phyloP scores from a whole-genome alignment of 2,113 vertebrate genomes.

The Monopterus albus region DNA sequence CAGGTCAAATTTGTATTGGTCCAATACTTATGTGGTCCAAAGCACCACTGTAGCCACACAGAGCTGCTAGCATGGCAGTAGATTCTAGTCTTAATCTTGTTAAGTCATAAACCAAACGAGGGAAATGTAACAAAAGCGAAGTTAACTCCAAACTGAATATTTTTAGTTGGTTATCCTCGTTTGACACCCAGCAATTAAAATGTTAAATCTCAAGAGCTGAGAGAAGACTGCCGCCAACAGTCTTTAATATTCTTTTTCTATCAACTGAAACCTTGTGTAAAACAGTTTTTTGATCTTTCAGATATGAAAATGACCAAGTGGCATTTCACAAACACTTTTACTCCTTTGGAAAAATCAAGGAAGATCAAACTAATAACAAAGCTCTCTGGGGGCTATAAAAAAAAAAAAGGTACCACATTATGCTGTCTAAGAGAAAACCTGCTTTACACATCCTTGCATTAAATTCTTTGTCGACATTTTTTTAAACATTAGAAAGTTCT shows the following conservation, averaged over 20 bases:
- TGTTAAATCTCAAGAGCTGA: slow-evolving; percentile 7
- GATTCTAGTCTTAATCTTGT: not conserved
- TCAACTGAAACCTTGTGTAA: not conserved
- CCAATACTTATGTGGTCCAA: no score
- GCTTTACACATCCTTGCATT: slow-evolving; percentile 4
- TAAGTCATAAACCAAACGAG: slow-evolving; percentile 20
- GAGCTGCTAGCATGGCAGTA: not conserved
- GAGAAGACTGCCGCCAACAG: slow-evolving; percentile 16
- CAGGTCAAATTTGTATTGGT: no score
- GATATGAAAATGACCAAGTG: slow-evolving; percentile 27
- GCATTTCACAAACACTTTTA: slow-evolving; percentile 40
- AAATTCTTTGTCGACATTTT: slow-evolving; percentile 31
- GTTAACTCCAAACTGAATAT: not conserved
- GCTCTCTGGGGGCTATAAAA: slow-evolving; percentile 22
- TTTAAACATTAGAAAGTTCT: slow-evolving; percentile 42
- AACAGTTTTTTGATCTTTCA: slow-evolving; percentile 39
- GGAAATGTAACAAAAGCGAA: not conserved
- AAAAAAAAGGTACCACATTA: slow-evolving; percentile 46
- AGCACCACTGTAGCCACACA: no score
- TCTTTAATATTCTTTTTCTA: slow-evolving; percentile 21
- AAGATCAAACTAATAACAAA: slow-evolving; percentile 50
- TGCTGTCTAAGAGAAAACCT: slow-evolving; percentile 1
- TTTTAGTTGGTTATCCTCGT: no score
- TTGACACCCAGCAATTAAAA: not conserved
- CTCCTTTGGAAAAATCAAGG: slow-evolving; percentile 41